Conservation (phyloP, 2,113 vertebrate species). For the Heloderma charlesbogerti region DNA sequence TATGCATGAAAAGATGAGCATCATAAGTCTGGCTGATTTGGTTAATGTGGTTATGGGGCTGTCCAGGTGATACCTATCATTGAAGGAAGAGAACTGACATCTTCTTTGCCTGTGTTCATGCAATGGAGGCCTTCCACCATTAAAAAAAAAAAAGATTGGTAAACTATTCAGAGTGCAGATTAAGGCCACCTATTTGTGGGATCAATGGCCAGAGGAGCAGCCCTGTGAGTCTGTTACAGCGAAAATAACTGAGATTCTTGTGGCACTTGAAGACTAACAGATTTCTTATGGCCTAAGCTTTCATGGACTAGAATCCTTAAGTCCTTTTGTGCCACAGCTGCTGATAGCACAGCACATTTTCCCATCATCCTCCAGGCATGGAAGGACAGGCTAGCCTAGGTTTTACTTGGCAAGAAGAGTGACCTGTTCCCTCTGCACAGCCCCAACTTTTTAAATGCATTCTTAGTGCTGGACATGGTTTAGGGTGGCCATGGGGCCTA, state of each 20-base stretch:
- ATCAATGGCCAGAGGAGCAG: neutral
- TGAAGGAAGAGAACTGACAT: neutral
- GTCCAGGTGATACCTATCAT: neutral
- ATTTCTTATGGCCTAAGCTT: too few relatives aligned
- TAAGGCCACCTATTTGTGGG: neutral
- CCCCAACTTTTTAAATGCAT: neutral
- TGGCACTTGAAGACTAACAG: too few relatives aligned
- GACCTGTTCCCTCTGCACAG: neutral
- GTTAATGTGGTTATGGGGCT: slow-evolving; percentile 10
- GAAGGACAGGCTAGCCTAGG: too few relatives aligned
- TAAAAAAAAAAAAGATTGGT: neutral
- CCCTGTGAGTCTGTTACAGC: neutral
- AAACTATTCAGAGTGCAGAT: neutral
- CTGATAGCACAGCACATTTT: neutral
- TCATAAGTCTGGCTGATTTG: neutral
- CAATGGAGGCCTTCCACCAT: neutral
- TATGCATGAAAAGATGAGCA: slow-evolving; percentile 7
- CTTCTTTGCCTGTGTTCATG: neutral
- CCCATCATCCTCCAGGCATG: too few relatives aligned
- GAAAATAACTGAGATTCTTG: neutral
- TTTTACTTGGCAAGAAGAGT: neutral
- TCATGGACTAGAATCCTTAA: too few relatives aligned
- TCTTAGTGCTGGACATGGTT: neutral
- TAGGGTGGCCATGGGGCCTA: neutral
- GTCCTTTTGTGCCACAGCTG: neutral